Evolutionary conservation across 2,888 invertebrate species (phyloP).

Genomic region (Temnothorax rugatulus): DNA sequence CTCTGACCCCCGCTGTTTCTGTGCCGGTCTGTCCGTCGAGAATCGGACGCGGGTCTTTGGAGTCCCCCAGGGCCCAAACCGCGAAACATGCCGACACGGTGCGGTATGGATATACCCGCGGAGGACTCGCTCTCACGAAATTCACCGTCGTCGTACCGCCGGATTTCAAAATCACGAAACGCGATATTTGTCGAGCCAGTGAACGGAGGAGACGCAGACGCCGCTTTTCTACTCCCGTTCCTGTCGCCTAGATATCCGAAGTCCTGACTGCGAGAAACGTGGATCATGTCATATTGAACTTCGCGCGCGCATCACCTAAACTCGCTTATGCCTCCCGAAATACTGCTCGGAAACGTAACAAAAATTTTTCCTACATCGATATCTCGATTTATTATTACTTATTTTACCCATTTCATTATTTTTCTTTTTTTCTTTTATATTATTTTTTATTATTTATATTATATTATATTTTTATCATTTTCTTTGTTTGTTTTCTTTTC

Average conservation of each 20-base stretch:
- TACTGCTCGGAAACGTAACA: not conserved
- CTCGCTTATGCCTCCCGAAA: not conserved
- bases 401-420: not conserved
- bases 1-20: slow-evolving; percentile 81
- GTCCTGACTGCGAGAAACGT: not conserved
- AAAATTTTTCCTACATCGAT: not conserved
- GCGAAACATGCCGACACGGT: slow-evolving; percentile 78
- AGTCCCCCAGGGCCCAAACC: slow-evolving; percentile 70
- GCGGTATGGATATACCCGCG: slow-evolving; percentile 59
- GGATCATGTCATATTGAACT: not conserved
- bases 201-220: slow-evolving; percentile 50
- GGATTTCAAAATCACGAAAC: slow-evolving; percentile 69
- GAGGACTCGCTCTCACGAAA: slow-evolving; percentile 73
- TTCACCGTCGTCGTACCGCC: slow-evolving; percentile 46
- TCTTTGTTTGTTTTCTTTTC: not conserved
- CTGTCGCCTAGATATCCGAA: not conserved
- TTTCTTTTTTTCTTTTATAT: not conserved
- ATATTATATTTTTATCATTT: not conserved
- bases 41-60: slow-evolving; percentile 74
- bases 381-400: not conserved
- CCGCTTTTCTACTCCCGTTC: slow-evolving; percentile 31
- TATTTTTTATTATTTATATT: not conserved
- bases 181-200: slow-evolving; percentile 69
- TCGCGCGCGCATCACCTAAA: not conserved
- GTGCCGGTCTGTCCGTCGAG: slow-evolving; percentile 74